Percentiles rank a stretch among this genome's conserved stretches.
Conservation (phyloP, 2,797 vertebrate genomes). For the Thamnophis elegans region DNA sequence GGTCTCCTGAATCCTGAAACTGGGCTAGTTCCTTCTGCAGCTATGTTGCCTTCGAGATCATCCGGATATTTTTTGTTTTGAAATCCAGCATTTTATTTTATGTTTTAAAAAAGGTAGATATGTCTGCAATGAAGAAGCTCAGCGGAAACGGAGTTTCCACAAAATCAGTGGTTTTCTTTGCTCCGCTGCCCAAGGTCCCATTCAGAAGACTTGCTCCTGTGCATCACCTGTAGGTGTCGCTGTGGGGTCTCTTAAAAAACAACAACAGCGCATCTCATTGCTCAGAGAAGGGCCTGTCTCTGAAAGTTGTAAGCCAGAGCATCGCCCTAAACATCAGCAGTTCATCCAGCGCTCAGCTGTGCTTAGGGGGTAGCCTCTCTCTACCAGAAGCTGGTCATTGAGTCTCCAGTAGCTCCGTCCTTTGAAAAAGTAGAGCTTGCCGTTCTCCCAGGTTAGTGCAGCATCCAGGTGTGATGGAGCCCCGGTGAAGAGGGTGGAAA, state of each 20-base stretch:
- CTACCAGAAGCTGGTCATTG: constrained; percentile 74
- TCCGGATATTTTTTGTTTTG: not conserved
- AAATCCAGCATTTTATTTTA: not conserved
- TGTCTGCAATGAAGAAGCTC: not conserved
- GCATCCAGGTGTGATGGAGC: constrained; percentile 76
- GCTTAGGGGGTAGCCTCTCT: constrained; percentile 81
- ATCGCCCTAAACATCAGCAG: constrained; percentile 58
- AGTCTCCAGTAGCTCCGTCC: constrained; percentile 83
- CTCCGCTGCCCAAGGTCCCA: not conserved
- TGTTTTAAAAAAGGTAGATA: not conserved
- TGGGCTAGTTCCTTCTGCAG: not conserved
- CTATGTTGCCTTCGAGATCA: not conserved
- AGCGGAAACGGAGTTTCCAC: not conserved
- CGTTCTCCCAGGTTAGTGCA: constrained; percentile 83
- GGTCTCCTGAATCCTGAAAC: not conserved
- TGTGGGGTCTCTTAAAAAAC: constrained; percentile 3
- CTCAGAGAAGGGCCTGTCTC: not conserved
- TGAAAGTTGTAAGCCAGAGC: not conserved
- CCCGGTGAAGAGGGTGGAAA: constrained; percentile 77
- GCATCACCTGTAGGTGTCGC: not conserved
- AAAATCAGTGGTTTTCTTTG: not conserved
- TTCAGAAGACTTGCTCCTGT: not conserved
- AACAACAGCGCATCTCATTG: not conserved
- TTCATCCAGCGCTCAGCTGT: constrained; percentile 81
- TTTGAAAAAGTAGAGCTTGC: constrained; percentile 84